A percentile compares a stretch with the other conserved stretches of the same genome.
These are phyloP conservation scores for Semicossyphus pulcher DNA, from an alignment of 2,113 vertebrate genomes.

Conservation along the genomic window DNA sequence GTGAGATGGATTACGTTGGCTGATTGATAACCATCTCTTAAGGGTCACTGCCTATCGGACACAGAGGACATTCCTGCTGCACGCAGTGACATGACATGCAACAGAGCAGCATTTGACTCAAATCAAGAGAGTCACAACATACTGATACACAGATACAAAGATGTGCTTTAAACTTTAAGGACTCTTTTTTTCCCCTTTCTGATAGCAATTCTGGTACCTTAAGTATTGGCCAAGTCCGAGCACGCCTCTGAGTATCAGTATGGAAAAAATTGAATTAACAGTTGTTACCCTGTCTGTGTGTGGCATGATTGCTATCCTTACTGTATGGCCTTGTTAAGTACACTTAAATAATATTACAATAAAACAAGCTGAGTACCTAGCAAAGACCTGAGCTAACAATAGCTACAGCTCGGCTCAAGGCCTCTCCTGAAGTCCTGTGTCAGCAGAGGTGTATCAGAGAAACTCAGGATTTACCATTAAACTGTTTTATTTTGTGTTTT, in stretches of 20 bases:
- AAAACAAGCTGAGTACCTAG: background rate
- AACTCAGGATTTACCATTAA: too few relatives aligned
- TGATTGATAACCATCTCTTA: conserved; percentile 52
- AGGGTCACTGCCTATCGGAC: conserved; percentile 35
- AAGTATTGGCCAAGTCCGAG: too few relatives aligned
- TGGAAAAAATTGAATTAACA: too few relatives aligned
- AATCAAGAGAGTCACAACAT: background rate
- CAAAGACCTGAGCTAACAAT: background rate
- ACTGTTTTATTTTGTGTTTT: too few relatives aligned
- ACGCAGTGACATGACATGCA: conserved; percentile 21
- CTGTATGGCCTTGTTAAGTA: background rate
- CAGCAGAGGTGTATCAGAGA: too few relatives aligned
- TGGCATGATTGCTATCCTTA: background rate
- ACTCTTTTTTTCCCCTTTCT: too few relatives aligned
- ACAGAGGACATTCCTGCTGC: conserved; percentile 39
- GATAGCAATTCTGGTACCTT: too few relatives aligned
- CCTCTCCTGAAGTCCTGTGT: too few relatives aligned
- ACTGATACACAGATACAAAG: background rate
- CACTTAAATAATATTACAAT: background rate
- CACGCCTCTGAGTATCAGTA: too few relatives aligned
- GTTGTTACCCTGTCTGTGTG: background rate
- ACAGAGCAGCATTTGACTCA: conserved; percentile 1
- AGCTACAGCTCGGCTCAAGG: background rate
- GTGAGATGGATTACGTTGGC: conserved; percentile 36
- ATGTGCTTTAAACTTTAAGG: too few relatives aligned